A percentile compares a stretch with the other conserved stretches of the same genome.
phyloP scores from a whole-genome alignment of 23 tunicate genomes.

The Trididemnum miniatum region DNA sequence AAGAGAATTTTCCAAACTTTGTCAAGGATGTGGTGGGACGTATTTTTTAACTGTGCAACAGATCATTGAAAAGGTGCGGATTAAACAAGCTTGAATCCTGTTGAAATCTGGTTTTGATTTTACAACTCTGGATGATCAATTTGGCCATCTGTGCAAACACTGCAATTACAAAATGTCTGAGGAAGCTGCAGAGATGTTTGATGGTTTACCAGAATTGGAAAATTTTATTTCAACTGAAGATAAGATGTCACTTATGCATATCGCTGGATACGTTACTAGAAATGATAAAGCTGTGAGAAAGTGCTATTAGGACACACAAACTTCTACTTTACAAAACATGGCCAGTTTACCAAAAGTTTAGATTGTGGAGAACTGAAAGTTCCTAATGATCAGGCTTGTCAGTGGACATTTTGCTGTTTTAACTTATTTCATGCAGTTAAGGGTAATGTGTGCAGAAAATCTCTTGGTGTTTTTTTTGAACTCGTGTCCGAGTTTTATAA shows the following conservation, averaged over 20 bases:
- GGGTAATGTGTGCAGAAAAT: slow-evolving; percentile 8
- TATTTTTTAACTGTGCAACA: slow-evolving; percentile 10
- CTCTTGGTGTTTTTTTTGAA: not conserved
- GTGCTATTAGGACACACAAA: not conserved
- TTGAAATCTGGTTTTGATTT: not conserved
- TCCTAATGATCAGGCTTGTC: not conserved
- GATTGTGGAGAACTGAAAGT: slow-evolving; percentile 15
- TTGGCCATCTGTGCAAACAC: not conserved
- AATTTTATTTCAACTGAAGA: not conserved
- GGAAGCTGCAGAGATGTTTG: slow-evolving; percentile 16
- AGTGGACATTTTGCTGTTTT: slow-evolving; percentile 4
- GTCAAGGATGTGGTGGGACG: slow-evolving; percentile 14
- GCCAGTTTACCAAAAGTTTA: not conserved
- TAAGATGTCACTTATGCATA: not conserved
- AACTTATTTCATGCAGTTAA: not conserved
- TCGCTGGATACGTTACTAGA: not conserved
- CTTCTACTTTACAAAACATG: slow-evolving; percentile 2
- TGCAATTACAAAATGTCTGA: slow-evolving; percentile 4
- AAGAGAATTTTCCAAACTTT: not conserved
- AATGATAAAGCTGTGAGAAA: not conserved
- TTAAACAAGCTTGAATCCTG: slow-evolving; percentile 1
- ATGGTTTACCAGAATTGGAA: slow-evolving; percentile 6
- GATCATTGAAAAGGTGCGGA: slow-evolving; percentile 13
- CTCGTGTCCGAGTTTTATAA: not conserved
- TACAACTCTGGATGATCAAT: not conserved